A percentile compares a stretch with the other conserved stretches of the same genome.
These are phyloP conservation scores for Synergus itoensis DNA, from an alignment of 2,888 invertebrate genomes.

Conservation along the genomic window DNA sequence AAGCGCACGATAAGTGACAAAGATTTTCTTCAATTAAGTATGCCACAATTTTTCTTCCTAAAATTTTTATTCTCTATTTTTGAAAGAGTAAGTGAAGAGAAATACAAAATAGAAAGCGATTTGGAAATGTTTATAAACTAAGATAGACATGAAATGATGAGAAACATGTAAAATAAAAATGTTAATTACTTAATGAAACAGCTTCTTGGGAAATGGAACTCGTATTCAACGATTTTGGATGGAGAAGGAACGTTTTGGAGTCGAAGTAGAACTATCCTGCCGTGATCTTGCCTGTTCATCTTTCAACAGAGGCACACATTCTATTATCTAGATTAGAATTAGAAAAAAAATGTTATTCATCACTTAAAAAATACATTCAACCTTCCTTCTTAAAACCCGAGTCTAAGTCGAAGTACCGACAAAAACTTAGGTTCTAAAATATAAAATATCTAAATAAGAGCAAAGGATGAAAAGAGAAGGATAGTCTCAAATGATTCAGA, in stretches of 20 bases:
- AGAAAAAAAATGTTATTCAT: not conserved
- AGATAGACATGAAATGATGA: not conserved
- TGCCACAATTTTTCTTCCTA: not conserved
- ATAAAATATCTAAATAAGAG: not conserved
- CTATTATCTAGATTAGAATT: constrained; percentile 64
- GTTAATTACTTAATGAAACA: not conserved
- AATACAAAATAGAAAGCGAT: not conserved
- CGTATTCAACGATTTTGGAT: constrained; percentile 49
- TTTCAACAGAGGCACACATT: constrained; percentile 59
- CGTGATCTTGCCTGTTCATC: constrained; percentile 65
- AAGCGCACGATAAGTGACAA: not conserved
- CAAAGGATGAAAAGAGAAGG: constrained; percentile 6
- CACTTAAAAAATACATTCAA: not conserved
- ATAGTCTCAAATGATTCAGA: not conserved
- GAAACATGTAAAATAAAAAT: not conserved
- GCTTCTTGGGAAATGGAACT: not conserved
- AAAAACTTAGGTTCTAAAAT: not conserved
- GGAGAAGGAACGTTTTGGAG: constrained; percentile 61
- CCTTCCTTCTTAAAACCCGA: not conserved
- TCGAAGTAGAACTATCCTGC: constrained; percentile 63
- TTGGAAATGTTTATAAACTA: not conserved
- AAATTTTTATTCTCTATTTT: not conserved
- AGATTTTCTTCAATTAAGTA: not conserved
- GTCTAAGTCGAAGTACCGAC: not conserved
- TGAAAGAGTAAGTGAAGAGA: not conserved